Base-by-base conservation (phyloP, 2,113 vertebrate species). In the Pimephales promelas region DNA sequence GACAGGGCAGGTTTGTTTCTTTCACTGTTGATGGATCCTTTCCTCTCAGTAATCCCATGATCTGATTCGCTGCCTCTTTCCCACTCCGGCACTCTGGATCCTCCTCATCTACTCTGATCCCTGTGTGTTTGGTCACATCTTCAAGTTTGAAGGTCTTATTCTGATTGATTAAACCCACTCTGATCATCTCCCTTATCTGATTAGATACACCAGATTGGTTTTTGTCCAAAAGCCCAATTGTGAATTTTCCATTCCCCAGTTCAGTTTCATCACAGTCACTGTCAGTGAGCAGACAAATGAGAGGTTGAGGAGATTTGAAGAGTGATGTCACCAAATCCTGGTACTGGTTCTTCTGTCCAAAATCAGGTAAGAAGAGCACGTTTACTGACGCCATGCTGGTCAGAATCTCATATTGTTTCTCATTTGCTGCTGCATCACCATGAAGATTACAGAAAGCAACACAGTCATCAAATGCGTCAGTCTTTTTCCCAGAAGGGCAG, bases 391-490 rank as follows among this genome's bases (percentile, higher is more conserved):
- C 89, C 54, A 89, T 87, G n/a, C 91, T 83, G 36, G 79, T 86
- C 56, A 85, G 18, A 49, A 85, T 68, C 40, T 82, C 49, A 40
- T 31, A 54, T 47, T 77, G 62, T 8, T 31, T 40, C 34, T n/a
- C 59, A 43, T 70, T 66, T 2, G 18, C 9, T 82, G n/a, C 78
- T 75, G 56, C 43, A 57, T 85, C 84, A 57, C 84, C 79, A 82
- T 82, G 84, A 22, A 85, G 92, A 90, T 94, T 96, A 77, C 89
- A 91, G 78, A 85, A 72, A 24, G 71, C 71, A 3, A 73, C 71
- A 22, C 18, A 54, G 18, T 54, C 52, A 22, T 54, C 18, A 54
- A 22, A 54, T 54, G 52, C 0, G 0, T 54, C 52, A 0, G 18
- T 22, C 18, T 8, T 54, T 22, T 54, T 8, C 18, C 52, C 52